Conservation (phyloP, 2,113 vertebrate species). For the Pseudolaguvia tuberculata region DNA sequence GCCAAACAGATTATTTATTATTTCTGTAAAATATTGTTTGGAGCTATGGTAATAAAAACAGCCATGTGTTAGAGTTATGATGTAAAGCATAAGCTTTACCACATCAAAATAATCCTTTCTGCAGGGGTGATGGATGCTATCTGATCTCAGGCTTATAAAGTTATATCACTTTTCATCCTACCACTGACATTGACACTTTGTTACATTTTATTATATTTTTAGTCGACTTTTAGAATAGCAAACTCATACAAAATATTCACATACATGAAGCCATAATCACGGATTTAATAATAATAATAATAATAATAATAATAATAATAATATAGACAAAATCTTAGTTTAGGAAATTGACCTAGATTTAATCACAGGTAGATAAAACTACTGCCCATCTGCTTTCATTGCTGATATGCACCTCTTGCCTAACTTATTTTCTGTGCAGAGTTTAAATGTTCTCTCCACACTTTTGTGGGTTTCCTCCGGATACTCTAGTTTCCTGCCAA, state of each 20-base stretch:
- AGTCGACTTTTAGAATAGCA: neutral
- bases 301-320: no score
- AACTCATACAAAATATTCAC: neutral
- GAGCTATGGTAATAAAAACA: slow-evolving; percentile 13
- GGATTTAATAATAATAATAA: neutral
- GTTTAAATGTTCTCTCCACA: no score
- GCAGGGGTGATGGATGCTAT: slow-evolving; percentile 7
- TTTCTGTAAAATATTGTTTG: slow-evolving; percentile 27
- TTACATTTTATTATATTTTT: no score
- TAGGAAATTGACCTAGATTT: no score
- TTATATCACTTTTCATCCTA: neutral
- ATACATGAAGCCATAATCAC: neutral
- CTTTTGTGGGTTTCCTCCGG: no score
- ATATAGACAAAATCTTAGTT: no score
- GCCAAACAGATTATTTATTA: slow-evolving; percentile 26
- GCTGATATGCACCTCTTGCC: no score
- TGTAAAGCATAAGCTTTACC: slow-evolving; percentile 41
- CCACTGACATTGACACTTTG: no score
- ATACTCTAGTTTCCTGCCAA: no score
- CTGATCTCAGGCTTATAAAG: slow-evolving; percentile 15
- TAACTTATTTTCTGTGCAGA: no score
- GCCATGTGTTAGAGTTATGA: slow-evolving; percentile 41
- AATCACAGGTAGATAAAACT: no score
- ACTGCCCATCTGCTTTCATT: no score
- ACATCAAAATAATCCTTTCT: slow-evolving; percentile 41